Conservation (phyloP, 1,140 invertebrate genomes). For the Monomorium pharaonis region DNA sequence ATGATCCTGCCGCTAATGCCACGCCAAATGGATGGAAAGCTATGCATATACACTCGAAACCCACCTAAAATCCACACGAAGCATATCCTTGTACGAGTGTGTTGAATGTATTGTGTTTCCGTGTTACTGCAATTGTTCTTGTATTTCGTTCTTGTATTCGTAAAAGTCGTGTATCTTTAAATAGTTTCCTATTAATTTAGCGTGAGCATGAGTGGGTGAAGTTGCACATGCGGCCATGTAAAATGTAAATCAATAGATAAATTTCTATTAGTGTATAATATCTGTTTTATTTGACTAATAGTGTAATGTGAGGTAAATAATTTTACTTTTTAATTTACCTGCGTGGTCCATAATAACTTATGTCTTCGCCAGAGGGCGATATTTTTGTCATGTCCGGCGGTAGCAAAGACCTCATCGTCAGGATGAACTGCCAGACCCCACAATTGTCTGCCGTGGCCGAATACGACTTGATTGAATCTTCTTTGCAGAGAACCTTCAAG, state of each 20-base stretch:
- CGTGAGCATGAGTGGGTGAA: too few relatives aligned
- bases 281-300: not conserved
- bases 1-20: slow-evolving; percentile 94
- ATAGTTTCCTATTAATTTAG: too few relatives aligned
- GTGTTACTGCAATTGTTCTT: too few relatives aligned
- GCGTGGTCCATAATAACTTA: slow-evolving; percentile 94
- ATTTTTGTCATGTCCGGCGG: slow-evolving; percentile 96
- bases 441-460: slow-evolving; percentile 95
- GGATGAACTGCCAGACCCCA: slow-evolving; percentile 96
- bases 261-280: not conserved
- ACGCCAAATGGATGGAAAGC: slow-evolving; percentile 95
- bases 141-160: too few relatives aligned
- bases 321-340: slow-evolving; percentile 85
- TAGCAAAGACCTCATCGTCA: slow-evolving; percentile 96
- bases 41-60: slow-evolving; percentile 93
- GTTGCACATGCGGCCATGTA: too few relatives aligned
- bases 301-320: not conserved
- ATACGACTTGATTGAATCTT: slow-evolving; percentile 95
- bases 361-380: slow-evolving; percentile 95
- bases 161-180: too few relatives aligned
- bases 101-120: too few relatives aligned
- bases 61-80: slow-evolving; percentile 84
- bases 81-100: not conserved
- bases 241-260: too few relatives aligned
- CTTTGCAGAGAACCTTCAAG: slow-evolving; percentile 96